phyloP scores from a whole-genome alignment of 1,140 invertebrate genomes.

The Oncopodura yosiiana region DNA sequence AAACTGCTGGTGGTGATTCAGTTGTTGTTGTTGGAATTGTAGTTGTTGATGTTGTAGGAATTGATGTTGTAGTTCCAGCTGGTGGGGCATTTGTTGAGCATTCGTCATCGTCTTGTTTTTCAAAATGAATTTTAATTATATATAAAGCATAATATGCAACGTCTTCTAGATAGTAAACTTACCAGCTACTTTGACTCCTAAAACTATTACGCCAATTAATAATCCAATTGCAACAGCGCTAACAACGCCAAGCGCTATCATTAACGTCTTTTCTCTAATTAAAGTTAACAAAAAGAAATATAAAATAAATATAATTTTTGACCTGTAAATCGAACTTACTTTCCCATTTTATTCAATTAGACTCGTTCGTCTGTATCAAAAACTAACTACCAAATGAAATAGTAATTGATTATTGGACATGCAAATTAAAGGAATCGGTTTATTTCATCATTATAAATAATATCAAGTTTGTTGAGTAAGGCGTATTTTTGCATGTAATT shows the following conservation, averaged over 20 bases:
- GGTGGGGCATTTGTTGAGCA: neutral
- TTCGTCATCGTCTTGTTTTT: neutral
- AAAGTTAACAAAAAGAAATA: neutral
- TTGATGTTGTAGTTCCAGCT: no score
- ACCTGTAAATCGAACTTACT: neutral
- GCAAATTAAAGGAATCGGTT: no score
- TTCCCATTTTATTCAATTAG: slow-evolving; percentile 6
- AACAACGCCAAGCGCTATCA: slow-evolving; percentile 1
- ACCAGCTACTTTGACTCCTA: slow-evolving; percentile 17
- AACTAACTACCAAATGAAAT: no score
- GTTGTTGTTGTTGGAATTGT: no score
- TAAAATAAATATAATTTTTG: neutral
- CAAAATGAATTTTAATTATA: neutral
- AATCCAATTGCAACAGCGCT: neutral
- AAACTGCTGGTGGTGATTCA: neutral
- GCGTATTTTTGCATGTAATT: no score
- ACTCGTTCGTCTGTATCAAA: no score
- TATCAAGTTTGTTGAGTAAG: no score
- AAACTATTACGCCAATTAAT: slow-evolving; percentile 3
- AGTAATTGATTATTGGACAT: no score
- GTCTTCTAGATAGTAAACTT: neutral
- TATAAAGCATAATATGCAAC: neutral
- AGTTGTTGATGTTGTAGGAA: no score
- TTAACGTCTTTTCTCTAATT: slow-evolving; percentile 4
- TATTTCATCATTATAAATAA: no score